Conservation (phyloP, 2,113 vertebrate genomes). For the Cygnus buccinator region DNA sequence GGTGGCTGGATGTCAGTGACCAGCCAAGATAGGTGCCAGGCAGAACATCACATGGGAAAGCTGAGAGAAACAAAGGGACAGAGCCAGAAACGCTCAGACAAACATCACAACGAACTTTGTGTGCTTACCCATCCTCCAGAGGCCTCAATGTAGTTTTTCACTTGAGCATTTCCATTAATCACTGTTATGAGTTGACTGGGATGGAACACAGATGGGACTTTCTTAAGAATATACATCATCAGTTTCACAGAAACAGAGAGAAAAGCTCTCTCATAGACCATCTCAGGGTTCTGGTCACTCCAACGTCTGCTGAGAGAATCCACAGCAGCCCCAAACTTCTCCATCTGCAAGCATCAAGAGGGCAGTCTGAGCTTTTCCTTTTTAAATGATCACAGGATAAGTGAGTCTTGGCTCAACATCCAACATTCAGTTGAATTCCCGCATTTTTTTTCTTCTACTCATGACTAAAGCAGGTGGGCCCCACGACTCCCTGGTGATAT, state of each 20-base stretch:
- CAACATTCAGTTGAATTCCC: neutral
- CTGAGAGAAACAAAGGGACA: neutral
- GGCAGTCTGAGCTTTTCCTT: neutral
- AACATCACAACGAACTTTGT: neutral
- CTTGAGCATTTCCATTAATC: slow-evolving; percentile 41
- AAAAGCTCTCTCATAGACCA: slow-evolving; percentile 57
- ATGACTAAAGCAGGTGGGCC: neutral
- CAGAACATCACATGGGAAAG: neutral
- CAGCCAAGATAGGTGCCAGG: neutral
- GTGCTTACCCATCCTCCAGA: slow-evolving; percentile 73
- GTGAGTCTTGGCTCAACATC: neutral
- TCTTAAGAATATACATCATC: neutral
- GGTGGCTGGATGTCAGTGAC: too few species aligned
- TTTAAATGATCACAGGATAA: neutral
- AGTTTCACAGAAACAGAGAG: slow-evolving; percentile 62
- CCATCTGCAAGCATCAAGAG: neutral
- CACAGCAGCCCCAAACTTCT: slow-evolving; percentile 23
- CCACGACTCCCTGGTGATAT: neutral
- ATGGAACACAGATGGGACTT: neutral
- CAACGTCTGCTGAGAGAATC: slow-evolving; percentile 38
- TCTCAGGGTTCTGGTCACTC: slow-evolving; percentile 26
- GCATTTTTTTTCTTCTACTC: neutral
- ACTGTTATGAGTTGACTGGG: neutral
- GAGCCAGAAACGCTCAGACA: neutral
- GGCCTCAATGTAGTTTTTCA: slow-evolving; percentile 55